phyloP scores from a whole-genome alignment of 2,888 invertebrate genomes.

The Aphidius colemani region DNA sequence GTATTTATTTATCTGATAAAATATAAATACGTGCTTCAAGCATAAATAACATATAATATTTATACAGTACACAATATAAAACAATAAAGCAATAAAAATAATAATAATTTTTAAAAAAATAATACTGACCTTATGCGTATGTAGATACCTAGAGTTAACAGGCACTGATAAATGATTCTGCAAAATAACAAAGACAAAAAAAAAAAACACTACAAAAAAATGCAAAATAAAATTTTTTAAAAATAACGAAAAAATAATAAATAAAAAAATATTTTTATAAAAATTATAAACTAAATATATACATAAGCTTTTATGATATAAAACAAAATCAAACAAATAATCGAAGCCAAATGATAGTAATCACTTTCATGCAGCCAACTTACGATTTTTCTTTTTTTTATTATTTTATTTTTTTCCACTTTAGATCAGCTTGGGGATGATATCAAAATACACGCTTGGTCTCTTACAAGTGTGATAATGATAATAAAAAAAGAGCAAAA shows the following conservation, averaged over 20 bases:
- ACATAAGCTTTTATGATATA: slow-evolving; percentile 7
- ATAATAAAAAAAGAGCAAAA: slow-evolving; percentile 10
- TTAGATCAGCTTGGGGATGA: slow-evolving; percentile 20
- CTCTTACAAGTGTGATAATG: slow-evolving; percentile 19
- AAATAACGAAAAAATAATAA: slow-evolving; percentile 34
- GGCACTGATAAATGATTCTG: slow-evolving; percentile 89
- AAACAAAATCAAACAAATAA: slow-evolving; percentile 19
- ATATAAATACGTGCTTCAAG: slow-evolving; percentile 12
- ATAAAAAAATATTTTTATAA: slow-evolving; percentile 1
- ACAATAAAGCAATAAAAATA: slow-evolving; percentile 4
- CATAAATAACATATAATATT: slow-evolving; percentile 2
- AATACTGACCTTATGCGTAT: slow-evolving; percentile 76
- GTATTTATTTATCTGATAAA: background rate
- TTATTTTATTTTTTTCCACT: background rate
- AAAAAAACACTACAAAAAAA: slow-evolving; percentile 64
- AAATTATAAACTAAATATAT: background rate
- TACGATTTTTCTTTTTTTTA: slow-evolving; percentile 9
- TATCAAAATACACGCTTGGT: slow-evolving; percentile 17
- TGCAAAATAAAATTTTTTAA: slow-evolving; percentile 54
- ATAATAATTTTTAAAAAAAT: slow-evolving; percentile 19
- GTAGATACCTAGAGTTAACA: slow-evolving; percentile 82
- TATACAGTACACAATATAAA: slow-evolving; percentile 6
- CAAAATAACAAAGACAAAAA: slow-evolving; percentile 68
- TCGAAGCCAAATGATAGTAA: slow-evolving; percentile 19
- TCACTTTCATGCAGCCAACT: slow-evolving; percentile 26